phyloP scores from a whole-genome alignment of 2,113 vertebrate genomes.

The Ictidomys tridecemlineatus region DNA sequence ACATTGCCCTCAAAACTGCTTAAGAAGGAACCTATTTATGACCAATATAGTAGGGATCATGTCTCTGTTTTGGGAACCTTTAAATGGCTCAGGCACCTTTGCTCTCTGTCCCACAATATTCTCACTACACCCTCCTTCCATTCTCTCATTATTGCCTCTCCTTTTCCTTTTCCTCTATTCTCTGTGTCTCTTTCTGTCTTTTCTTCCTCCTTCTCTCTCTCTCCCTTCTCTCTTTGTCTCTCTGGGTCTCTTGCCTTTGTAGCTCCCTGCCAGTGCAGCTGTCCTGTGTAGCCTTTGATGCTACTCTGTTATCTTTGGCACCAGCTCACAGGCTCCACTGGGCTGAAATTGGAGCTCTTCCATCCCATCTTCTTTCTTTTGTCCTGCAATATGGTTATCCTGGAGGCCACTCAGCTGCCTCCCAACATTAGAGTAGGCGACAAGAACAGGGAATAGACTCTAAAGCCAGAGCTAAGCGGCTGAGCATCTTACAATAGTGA shows the following conservation, averaged over 20 bases:
- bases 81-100: background rate
- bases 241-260: background rate
- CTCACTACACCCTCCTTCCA: background rate
- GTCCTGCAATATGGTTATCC: conserved; percentile 47
- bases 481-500: background rate
- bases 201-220: background rate
- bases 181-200: background rate
- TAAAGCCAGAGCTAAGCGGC: background rate
- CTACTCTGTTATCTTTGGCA: conserved; percentile 66
- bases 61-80: background rate
- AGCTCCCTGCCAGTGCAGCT: conserved; percentile 61
- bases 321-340: background rate
- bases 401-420: conserved; percentile 39
- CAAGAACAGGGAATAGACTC: background rate
- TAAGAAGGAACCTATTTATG: background rate
- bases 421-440: background rate
- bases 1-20: background rate
- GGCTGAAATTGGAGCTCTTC: conserved; percentile 52
- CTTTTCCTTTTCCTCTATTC: background rate
- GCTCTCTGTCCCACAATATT: background rate
- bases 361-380: conserved; percentile 57
- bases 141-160: background rate
- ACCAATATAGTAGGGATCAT: background rate
- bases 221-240: background rate
- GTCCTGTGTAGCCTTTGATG: conserved; percentile 32